These are phyloP conservation scores for silkworm (Bombyx mori) DNA, from an alignment of 1,140 invertebrate genomes.

Conservation along the genomic window ASM3026992v2 NC_085115.1:12737001-12737500, in stretches of 20 bases:
- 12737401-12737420: conserved; percentile 69
- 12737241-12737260: conserved; percentile 78
- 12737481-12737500: conserved; percentile 47
- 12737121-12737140: conserved; percentile 25
- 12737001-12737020: conserved; percentile 65
- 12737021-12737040: conserved; percentile 72
- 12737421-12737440: conserved; percentile 67
- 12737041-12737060: conserved; percentile 78
- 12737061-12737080: conserved; percentile 78
- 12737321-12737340: conserved; percentile 74
- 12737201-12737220: conserved; percentile 43
- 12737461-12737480: conserved; percentile 55
- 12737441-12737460: conserved; percentile 55
- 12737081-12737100: conserved; percentile 52
- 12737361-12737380: conserved; percentile 56
- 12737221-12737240: conserved; percentile 57
- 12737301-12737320: conserved; percentile 78
- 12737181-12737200: conserved; percentile 34
- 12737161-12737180: conserved; percentile 50
- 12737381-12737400: conserved; percentile 51
- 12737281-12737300: conserved; percentile 79
- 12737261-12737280: conserved; percentile 78
- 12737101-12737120: conserved; percentile 40
- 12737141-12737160: conserved; percentile 26
- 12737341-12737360: conserved; percentile 57